Conservation (phyloP, 2,113 vertebrate genomes). For the Rhombomys opimus region DNA sequence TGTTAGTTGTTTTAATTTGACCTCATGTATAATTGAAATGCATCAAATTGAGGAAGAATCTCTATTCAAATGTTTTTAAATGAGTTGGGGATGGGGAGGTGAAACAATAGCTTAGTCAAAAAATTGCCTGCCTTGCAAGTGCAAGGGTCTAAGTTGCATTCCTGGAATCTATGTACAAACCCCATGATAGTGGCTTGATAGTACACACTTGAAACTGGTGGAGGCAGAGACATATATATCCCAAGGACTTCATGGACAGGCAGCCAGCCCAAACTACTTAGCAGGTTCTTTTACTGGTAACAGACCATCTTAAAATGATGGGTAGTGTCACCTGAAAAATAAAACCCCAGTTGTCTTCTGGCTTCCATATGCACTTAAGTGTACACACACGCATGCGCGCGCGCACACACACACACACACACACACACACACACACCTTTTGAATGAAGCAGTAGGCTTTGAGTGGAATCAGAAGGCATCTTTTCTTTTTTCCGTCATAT, state of each 20-base stretch:
- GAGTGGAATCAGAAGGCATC: neutral
- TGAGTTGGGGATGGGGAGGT: neutral
- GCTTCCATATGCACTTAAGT: neutral
- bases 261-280: neutral
- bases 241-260: neutral
- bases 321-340: neutral
- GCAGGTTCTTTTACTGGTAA: neutral
- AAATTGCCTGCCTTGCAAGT: neutral
- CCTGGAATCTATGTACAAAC: neutral
- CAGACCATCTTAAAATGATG: neutral
- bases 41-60: neutral
- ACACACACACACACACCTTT: neutral
- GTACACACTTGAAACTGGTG: neutral
- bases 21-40: neutral
- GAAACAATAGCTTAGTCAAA: neutral
- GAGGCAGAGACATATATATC: neutral
- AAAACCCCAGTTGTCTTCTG: neutral
- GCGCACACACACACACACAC: neutral
- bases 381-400: neutral
- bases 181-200: neutral
- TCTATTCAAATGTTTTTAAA: neutral
- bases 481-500: neutral
- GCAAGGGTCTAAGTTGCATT: neutral
- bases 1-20: slow-evolving; percentile 28
- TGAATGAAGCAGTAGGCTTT: neutral